Base-by-base conservation (phyloP, 2,888 invertebrate genomes). In the Tuta absoluta region DNA sequence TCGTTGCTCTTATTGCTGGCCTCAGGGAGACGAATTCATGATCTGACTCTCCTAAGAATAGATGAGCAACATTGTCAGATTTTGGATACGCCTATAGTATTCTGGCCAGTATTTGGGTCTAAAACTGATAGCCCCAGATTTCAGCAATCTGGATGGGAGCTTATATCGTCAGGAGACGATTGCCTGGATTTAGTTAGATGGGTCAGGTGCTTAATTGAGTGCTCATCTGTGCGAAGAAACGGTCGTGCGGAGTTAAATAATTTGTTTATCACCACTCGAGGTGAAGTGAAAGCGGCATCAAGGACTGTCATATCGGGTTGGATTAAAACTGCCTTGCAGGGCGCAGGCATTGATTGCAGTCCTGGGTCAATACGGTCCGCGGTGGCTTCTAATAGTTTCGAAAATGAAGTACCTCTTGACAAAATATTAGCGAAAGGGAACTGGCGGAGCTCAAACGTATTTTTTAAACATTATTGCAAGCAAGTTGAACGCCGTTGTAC, bases 241-340 rank as follows among this genome's bases (percentile, higher is more conserved):
- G 66, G 63, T 4, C 21, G 57, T n/a, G 17, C 41, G 2, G 33
- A 19, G 11, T 24, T 66, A n/a, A 1, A 7, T 23, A 61, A 19
- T 38, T 28, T 66, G 12, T 66, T 66, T 37, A 66, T 66, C 12
- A 63, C 63, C 14, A 63, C 66, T 7, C 14, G 65, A 24, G 65
- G 65, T 5, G 21, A 57, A 21, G 65, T 65, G 4, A 62, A 65
- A 38, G 57, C 62, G 8, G 65, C 65, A 8, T 58, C 65, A 8
- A 49, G 62, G 38, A 38, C 53, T 12, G 62, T 63, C 7, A 53
- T 63, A 23, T 53, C 62, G 4, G 62, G 62, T 8, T 63, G 62
- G 62, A 23, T 63, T 10, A 63, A 63, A 14, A 33, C 56, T 12
- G n/a, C n/a, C n/a, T n/a, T n/a, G n/a, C n/a, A n/a, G n/a, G n/a